Evolutionary conservation across 2,797 vertebrate species (phyloP).

Genomic region (Diceros bicornis): DNA sequence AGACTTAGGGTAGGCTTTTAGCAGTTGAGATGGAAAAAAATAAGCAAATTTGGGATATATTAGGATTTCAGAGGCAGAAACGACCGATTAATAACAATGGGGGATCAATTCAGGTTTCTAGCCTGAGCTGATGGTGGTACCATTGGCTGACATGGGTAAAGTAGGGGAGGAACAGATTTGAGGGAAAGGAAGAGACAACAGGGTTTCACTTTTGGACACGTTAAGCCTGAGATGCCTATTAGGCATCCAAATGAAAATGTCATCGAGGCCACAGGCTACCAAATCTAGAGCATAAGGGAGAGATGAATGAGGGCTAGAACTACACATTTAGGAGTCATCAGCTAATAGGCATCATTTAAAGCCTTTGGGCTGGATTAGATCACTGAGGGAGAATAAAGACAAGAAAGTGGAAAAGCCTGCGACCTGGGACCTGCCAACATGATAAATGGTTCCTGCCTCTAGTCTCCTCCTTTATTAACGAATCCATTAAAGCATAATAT

Average conservation of each 20-base stretch:
- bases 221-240: not conserved
- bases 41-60: not conserved
- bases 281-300: not conserved
- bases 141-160: not conserved
- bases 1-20: not conserved
- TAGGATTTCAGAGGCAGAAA: constrained; percentile 41
- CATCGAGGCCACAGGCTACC: not conserved
- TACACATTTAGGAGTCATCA: not conserved
- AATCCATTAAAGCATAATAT: not conserved
- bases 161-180: not conserved
- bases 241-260: not conserved
- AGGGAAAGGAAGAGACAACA: not conserved
- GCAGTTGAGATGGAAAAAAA: not conserved
- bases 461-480: constrained; percentile 15
- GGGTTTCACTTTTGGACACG: not conserved
- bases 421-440: not conserved
- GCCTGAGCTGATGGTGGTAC: not conserved
- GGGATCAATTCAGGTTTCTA: constrained; percentile 21
- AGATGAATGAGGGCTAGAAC: not conserved
- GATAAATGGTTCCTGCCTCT: constrained; percentile 2
- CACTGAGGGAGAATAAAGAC: not conserved
- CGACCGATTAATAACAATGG: not conserved
- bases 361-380: not conserved
- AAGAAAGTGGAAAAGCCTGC: not conserved
- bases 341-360: not conserved